Percentiles rank a stretch among this genome's conserved stretches.
Evolutionary conservation across 2,888 invertebrate genomes (phyloP).

Genomic region (Anthoptus insignis): DNA sequence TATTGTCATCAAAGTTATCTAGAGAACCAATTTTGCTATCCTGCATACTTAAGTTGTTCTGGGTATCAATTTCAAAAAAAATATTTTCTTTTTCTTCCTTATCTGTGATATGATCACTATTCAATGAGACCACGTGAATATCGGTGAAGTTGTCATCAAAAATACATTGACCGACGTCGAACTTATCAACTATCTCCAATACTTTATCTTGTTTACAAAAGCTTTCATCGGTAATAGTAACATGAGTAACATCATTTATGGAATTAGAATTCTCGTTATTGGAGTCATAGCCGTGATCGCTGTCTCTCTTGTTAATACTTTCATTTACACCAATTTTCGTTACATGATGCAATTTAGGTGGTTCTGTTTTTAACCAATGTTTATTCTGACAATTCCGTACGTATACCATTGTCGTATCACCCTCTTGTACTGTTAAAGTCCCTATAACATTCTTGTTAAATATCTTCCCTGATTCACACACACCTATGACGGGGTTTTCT

Average conservation of each 20-base stretch:
- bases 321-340: constrained; percentile 49
- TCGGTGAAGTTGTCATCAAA: constrained; percentile 70
- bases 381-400: constrained; percentile 76
- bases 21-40: constrained; percentile 29
- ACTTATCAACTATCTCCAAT: constrained; percentile 57
- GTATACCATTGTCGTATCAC: constrained; percentile 59
- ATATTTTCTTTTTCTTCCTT: constrained; percentile 12
- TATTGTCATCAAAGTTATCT: constrained; percentile 14
- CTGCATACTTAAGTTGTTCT: constrained; percentile 14
- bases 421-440: constrained; percentile 47
- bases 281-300: constrained; percentile 57
- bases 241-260: constrained; percentile 16
- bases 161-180: constrained; percentile 60
- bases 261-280: constrained; percentile 44
- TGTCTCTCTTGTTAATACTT: constrained; percentile 48
- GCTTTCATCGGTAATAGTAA: constrained; percentile 19
- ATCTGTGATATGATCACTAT: constrained; percentile 43
- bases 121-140: constrained; percentile 45
- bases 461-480: constrained; percentile 58
- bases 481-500: constrained; percentile 62
- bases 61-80: constrained; percentile 10
- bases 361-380: constrained; percentile 74
- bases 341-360: constrained; percentile 66
- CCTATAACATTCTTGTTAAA: constrained; percentile 53
- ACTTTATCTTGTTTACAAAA: constrained; percentile 41